Evolutionary conservation across 2,888 invertebrate species (phyloP).

Genomic region (Meghimatium bilineatum): DNA sequence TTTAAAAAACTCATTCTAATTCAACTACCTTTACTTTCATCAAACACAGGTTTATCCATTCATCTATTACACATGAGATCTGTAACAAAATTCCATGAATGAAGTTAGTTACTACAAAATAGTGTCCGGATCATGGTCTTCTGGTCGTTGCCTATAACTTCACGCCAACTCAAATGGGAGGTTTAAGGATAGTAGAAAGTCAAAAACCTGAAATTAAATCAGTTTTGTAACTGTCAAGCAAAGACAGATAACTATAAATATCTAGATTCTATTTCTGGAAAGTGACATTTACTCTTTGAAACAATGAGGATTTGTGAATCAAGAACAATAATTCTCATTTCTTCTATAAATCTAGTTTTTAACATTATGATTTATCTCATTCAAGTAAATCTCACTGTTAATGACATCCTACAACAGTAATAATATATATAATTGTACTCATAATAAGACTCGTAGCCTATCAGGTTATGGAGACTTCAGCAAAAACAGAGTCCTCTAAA

Average conservation of each 20-base stretch:
- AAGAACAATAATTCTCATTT: background rate
- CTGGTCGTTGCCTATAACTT: background rate
- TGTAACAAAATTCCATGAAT: background rate
- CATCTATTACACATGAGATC: background rate
- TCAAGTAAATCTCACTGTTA: no score
- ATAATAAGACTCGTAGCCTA: no score
- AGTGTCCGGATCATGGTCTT: background rate
- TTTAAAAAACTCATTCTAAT: no score
- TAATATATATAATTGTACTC: no score
- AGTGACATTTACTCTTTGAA: background rate
- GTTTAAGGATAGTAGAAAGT: slow-evolving; percentile 11
- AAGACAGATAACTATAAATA: background rate
- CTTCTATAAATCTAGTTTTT: background rate
- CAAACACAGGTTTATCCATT: no score
- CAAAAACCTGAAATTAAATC: slow-evolving; percentile 18
- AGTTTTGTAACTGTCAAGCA: background rate
- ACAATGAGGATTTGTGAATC: no score
- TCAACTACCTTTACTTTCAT: no score
- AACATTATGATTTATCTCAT: no score
- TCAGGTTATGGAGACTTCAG: no score
- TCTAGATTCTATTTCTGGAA: background rate
- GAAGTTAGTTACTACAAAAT: background rate
- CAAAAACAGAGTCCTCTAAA: no score
- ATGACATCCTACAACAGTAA: no score
- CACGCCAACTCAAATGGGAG: background rate